phyloP scores from a whole-genome alignment of 1,140 invertebrate genomes.

The Melanaphis sacchari region DNA sequence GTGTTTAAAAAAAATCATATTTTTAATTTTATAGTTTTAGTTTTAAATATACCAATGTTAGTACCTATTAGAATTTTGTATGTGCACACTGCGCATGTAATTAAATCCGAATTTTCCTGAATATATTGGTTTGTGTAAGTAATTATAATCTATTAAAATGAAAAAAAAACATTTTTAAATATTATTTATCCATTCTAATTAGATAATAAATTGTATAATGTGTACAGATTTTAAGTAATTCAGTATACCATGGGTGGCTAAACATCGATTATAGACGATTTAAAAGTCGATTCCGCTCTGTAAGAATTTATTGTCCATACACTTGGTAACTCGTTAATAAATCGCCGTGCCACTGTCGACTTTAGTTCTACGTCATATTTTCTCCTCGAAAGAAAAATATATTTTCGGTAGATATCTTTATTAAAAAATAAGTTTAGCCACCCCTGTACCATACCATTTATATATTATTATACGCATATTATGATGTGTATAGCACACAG shows the following conservation, averaged over 20 bases:
- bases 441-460: not conserved
- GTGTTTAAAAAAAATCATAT: not conserved
- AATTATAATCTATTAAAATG: not conserved
- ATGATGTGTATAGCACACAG: not conserved
- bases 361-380: not conserved
- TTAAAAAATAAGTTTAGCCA: not conserved
- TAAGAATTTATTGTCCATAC: not conserved
- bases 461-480: not conserved
- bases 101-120: not conserved
- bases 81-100: not conserved
- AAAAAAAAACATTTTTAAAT: not conserved
- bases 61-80: not conserved
- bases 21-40: not conserved
- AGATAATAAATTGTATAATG: not conserved
- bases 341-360: not conserved
- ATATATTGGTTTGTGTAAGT: not conserved
- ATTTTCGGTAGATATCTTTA: not conserved
- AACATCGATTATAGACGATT: not conserved
- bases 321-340: not conserved
- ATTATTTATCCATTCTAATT: not conserved
- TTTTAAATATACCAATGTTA: not conserved
- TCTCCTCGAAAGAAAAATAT: not conserved
- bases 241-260: not conserved
- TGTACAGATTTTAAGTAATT: not conserved
- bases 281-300: not conserved